These are phyloP conservation scores for Geococcyx californianus DNA, from an alignment of 2,113 vertebrate species.

Conservation along the genomic window DNA sequence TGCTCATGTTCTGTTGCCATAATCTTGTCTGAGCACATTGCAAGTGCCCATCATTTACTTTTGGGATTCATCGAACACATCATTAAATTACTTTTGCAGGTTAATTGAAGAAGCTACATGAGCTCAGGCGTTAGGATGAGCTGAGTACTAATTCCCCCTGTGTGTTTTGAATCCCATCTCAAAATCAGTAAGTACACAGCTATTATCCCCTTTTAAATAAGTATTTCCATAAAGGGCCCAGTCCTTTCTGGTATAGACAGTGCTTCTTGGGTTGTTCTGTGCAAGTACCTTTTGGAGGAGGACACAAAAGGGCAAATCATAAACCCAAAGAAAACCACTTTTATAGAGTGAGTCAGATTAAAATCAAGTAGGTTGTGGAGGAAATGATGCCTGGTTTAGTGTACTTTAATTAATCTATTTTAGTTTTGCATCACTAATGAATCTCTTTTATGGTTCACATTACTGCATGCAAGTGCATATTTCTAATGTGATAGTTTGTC, in stretches of 20 bases:
- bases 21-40: not conserved
- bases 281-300: not conserved
- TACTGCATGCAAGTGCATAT: not conserved
- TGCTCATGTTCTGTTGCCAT: not conserved
- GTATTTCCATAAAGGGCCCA: not conserved
- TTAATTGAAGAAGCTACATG: slow-evolving; percentile 39
- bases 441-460: slow-evolving; percentile 24
- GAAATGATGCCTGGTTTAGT: slow-evolving; percentile 30
- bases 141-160: not conserved
- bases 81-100: not conserved
- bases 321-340: slow-evolving; percentile 20
- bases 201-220: not conserved
- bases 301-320: not conserved
- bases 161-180: not conserved
- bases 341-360: not conserved
- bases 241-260: not conserved
- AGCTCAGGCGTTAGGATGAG: not conserved
- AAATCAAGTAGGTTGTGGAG: not conserved
- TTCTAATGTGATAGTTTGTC: not conserved
- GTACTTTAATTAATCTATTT: slow-evolving; percentile 20
- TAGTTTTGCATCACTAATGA: slow-evolving; percentile 35
- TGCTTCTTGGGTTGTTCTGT: not conserved
- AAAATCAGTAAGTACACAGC: not conserved
- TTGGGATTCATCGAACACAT: not conserved
- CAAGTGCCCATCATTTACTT: not conserved